Evolutionary conservation across 2,888 invertebrate species (phyloP), one percentile per base, ranked within the genome.

Genomic region (Athetis lepigone): DNA sequence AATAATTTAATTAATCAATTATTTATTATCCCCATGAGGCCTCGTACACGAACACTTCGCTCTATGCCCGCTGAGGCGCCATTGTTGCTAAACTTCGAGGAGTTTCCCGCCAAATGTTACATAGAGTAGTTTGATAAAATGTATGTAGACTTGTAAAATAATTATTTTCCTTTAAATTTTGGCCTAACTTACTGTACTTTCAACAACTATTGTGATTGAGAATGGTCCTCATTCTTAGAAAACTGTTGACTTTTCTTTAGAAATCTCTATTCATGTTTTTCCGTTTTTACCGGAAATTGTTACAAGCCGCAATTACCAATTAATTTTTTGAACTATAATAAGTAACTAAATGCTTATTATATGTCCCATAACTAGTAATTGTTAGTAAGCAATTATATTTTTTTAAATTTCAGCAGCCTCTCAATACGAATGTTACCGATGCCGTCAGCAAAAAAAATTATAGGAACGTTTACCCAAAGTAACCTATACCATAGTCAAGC

Each of bases 1-100:
- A 77, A 74, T 79, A 79, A 79, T 79, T 79, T 61, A 79, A 79
- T 79, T 79, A 79, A 79, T 79, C 69, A 79, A 79, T 79, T 77
- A 75, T 52, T 79, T 77, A 75, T 52, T 62, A 70, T 67, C 77
- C 79, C 75, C 80, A 71, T 70, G 77, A 61, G 72, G 77, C 40
- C 77, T 43, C 50, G 46, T n/a, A 60, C 60, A 23, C 55, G 42
- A 64, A 64, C 52, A 63, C 68, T 59, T 56, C 67, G 46, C 69
- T 52, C 56, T 58, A 54, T 49, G 60, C 79, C 75, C 68, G 79
- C 79, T 77, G 79, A 64, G 79, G 59, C 58, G 68, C 65, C 64
- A 79, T 79, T 79, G 72, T 79, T 54, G 56, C 43, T 2, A 54
- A 57, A 64, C 29, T 61, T 59, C 13, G 58, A 49, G 25, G 11